Evolutionary conservation across 92 coral and sea anemone species (phyloP).

Genomic region (Palythoa caribaeorum): DNA sequence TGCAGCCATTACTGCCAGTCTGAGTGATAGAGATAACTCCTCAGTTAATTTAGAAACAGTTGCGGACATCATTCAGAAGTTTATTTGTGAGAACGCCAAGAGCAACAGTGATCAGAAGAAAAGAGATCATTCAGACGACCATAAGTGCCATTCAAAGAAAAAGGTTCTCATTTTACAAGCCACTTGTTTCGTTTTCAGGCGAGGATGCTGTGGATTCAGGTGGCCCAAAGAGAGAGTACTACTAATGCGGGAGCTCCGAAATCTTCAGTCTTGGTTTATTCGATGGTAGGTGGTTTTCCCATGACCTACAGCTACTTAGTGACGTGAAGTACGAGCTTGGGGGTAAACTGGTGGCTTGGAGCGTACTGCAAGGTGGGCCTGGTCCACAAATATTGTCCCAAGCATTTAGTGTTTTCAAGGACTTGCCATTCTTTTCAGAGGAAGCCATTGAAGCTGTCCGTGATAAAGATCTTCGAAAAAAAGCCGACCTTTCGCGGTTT

Average conservation of each 20-base stretch:
- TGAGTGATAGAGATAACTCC: not conserved
- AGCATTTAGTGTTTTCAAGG: slow-evolving; percentile 25
- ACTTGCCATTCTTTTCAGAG: slow-evolving; percentile 32
- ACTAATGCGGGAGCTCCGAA: slow-evolving; percentile 17
- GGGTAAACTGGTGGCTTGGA: slow-evolving; percentile 48
- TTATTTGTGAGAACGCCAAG: not conserved
- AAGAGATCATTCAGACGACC: slow-evolving; percentile 14
- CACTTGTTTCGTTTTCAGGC: slow-evolving; percentile 33
- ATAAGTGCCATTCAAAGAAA: not conserved
- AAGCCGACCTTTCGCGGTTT: slow-evolving; percentile 3
- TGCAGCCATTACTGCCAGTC: slow-evolving; percentile 53
- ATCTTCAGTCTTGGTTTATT: slow-evolving; percentile 7
- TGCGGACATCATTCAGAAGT: not conserved
- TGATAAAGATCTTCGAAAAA: slow-evolving; percentile 14
- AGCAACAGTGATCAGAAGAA: slow-evolving; percentile 35
- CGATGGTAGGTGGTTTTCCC: slow-evolving; percentile 47
- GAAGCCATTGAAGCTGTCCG: slow-evolving; percentile 27
- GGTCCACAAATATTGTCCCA: slow-evolving; percentile 26
- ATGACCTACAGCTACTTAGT: slow-evolving; percentile 33
- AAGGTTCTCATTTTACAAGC: slow-evolving; percentile 21
- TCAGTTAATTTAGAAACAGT: not conserved
- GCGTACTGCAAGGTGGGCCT: slow-evolving; percentile 48
- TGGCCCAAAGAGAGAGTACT: slow-evolving; percentile 43
- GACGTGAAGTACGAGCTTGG: slow-evolving; percentile 44
- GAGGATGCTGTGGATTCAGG: slow-evolving; percentile 48